Evolutionary conservation across 2,888 invertebrate genomes (phyloP).

Genomic region (Ariolimax columbianus): DNA sequence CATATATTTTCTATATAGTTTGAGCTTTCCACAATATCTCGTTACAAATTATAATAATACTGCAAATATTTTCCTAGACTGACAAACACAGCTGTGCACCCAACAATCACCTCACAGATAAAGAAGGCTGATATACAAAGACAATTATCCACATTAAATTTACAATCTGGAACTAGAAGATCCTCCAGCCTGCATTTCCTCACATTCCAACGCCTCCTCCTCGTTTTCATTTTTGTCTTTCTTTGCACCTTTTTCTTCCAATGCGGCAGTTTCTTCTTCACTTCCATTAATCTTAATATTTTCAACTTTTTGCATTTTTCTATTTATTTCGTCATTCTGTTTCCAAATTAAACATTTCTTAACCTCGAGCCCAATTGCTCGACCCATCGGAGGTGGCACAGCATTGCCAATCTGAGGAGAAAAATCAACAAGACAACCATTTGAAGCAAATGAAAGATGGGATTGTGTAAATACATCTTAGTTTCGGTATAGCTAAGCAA

Average conservation of each 20-base stretch:
- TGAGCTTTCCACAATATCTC: too few relatives aligned
- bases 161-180: too few relatives aligned
- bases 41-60: too few relatives aligned
- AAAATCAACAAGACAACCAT: constrained; percentile 1
- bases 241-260: background rate
- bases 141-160: too few relatives aligned
- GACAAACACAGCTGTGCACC: too few relatives aligned
- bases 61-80: too few relatives aligned
- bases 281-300: background rate
- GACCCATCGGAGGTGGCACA: constrained; percentile 90
- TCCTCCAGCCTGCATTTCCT: background rate
- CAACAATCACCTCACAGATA: too few relatives aligned
- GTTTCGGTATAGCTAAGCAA: too few relatives aligned
- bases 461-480: too few relatives aligned
- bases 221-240: background rate
- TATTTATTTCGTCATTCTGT: background rate
- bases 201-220: background rate
- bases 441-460: background rate
- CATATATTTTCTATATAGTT: too few relatives aligned
- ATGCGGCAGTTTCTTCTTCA: background rate
- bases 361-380: constrained; percentile 87
- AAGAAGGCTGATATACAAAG: too few relatives aligned
- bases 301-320: background rate
- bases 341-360: constrained; percentile 72
- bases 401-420: constrained; percentile 86